These are phyloP conservation scores for Spodoptera picta DNA, from an alignment of 2,888 invertebrate species.

Conservation along the genomic window DNA sequence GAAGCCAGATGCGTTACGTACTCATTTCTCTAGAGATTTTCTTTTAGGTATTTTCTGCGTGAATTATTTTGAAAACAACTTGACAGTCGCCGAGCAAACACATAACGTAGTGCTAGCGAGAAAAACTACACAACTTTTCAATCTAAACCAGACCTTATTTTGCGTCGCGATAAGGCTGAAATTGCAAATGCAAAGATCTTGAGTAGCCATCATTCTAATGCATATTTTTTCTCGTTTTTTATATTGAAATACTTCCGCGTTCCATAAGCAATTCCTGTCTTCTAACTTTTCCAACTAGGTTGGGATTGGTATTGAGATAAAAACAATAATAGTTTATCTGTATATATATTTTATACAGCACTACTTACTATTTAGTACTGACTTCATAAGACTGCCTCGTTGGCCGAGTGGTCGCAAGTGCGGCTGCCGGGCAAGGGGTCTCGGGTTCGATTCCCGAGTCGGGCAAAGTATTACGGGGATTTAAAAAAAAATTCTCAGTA, in stretches of 20 bases:
- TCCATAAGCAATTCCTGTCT: neutral
- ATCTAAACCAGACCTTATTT: conserved; percentile 2
- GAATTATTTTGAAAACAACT: conserved; percentile 50
- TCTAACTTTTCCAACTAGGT: neutral
- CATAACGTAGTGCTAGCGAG: conserved; percentile 1
- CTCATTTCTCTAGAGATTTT: conserved; percentile 49
- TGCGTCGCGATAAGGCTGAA: no score
- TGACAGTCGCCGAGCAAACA: conserved; percentile 17
- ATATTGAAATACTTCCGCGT: neutral
- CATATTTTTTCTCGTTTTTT: neutral
- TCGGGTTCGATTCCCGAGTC: no score
- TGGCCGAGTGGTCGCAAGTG: no score
- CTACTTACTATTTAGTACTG: no score
- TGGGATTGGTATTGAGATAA: no score
- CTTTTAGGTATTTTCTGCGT: conserved; percentile 50
- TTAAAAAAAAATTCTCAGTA: no score
- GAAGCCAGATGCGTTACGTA: conserved; percentile 5
- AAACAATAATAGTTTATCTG: no score
- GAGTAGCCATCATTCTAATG: conserved; percentile 2
- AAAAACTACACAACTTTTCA: neutral
- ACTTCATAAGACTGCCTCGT: no score
- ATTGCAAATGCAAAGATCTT: neutral
- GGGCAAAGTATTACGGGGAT: no score
- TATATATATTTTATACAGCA: no score
- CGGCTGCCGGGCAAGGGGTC: no score